Evolutionary conservation across 2,797 vertebrate species (phyloP).

Genomic region (Oreortyx pictus): DNA sequence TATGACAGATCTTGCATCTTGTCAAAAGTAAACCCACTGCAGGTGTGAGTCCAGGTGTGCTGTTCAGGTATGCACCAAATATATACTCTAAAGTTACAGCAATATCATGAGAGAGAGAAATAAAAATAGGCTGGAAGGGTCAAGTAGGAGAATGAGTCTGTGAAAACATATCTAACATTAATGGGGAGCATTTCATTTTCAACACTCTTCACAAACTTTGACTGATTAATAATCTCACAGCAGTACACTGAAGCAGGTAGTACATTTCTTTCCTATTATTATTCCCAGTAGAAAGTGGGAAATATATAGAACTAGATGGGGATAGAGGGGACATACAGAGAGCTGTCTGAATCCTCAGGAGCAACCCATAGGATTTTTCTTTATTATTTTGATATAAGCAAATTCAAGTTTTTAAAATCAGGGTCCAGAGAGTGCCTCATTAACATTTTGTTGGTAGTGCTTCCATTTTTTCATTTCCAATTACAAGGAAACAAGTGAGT

Average conservation of each 20-base stretch:
- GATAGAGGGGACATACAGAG: conserved; percentile 28
- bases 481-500: conserved; percentile 48
- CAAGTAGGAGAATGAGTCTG: background rate
- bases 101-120: background rate
- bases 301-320: conserved; percentile 38
- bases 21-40: background rate
- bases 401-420: conserved; percentile 64
- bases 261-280: conserved; percentile 59
- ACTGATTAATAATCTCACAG: conserved; percentile 63
- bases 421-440: conserved; percentile 45
- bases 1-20: background rate
- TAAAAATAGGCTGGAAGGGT: conserved; percentile 14
- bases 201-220: conserved; percentile 50
- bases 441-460: conserved; percentile 55
- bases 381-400: conserved; percentile 70
- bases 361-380: conserved; percentile 47
- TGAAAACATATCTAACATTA: conserved; percentile 58
- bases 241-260: conserved; percentile 46
- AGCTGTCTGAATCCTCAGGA: conserved; percentile 63
- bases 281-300: background rate
- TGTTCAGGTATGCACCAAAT: conserved; percentile 10
- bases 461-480: conserved; percentile 56
- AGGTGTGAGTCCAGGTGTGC: background rate
- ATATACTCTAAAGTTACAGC: background rate
- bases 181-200: conserved; percentile 37